These are phyloP conservation scores for Glossosoma conforme DNA, from an alignment of 1,140 invertebrate species.

Conservation along the genomic window DNA sequence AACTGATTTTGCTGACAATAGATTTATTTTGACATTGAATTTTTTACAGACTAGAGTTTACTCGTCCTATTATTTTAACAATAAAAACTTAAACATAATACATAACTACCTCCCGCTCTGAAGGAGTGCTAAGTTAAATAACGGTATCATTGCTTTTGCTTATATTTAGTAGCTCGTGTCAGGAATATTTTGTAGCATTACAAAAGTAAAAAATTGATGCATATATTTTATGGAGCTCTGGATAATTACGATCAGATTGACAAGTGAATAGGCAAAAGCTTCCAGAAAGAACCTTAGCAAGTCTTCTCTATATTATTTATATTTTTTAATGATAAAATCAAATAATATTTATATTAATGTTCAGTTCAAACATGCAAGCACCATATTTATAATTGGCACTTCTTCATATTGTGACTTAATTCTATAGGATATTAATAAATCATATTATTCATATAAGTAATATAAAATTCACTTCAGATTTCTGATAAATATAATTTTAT, in stretches of 20 bases:
- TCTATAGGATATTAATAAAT: constrained; percentile 1
- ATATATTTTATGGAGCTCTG: constrained; percentile 2
- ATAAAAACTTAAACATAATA: constrained; percentile 22
- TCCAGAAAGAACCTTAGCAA: too few relatives aligned
- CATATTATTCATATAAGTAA: background rate
- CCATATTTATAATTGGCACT: background rate
- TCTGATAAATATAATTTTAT: background rate
- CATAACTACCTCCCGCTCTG: background rate
- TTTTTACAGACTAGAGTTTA: constrained; percentile 31
- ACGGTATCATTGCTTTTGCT: background rate
- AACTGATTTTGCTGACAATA: constrained; percentile 8
- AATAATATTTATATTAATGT: background rate
- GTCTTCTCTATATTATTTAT: background rate
- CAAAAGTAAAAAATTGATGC: constrained; percentile 24
- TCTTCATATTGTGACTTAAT: background rate
- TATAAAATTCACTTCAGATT: constrained; percentile 1
- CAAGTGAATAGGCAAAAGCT: too few relatives aligned
- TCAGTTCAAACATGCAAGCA: background rate
- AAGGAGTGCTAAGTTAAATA: constrained; percentile 1
- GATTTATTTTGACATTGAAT: constrained; percentile 17
- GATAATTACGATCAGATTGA: background rate
- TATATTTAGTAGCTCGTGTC: constrained; percentile 6
- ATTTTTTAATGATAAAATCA: background rate
- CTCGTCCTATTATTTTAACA: constrained; percentile 30
- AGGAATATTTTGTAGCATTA: constrained; percentile 11